Evolutionary conservation across 2,888 invertebrate genomes (phyloP), one percentile per base, ranked within the genome.

Genomic region (Choreutis nemorana): DNA sequence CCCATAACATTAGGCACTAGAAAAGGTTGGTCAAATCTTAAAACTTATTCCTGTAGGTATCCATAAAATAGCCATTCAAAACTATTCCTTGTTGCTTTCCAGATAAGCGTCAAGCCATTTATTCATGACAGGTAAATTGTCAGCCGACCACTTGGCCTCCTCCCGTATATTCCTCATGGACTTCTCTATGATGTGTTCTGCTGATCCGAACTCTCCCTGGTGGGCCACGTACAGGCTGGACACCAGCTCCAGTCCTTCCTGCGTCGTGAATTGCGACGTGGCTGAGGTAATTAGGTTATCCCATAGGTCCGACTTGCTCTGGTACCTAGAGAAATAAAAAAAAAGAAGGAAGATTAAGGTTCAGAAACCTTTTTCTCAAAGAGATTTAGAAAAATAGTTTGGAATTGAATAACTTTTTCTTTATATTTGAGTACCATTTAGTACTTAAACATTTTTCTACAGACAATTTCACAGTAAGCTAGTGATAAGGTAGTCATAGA

Each of bases 121-220:
- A 35, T 87, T 86, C 22, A 91, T 89, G 1, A 87, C 83, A 0
- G 90, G 90, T 3, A 90, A 56, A 50, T 90, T 90, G 29, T 86
- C 85, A 29, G 86, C 82, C 18, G 87, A 87, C 91, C 91, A 91
- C 45, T 85, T 83, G 1, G 86, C 85, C 50, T 90, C 89, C 44
- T 87, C 87, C 41, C 86, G 82, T 23, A 90, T 89, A 37, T 86
- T 88, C 42, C 82, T 84, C 46, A 90, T 62, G 1, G 89, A 87
- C 40, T 87, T 87, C 46, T 87, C 85, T 8, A 91, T 84, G 9
- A 90, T 85, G 40, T 86, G 86, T 37, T 88, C 86, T 0, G 89
- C 89, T 3, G 86, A 85, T 0, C 86, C 88, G 39, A 90, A 88
- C 44, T 90, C 85, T 1, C 83, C 85, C 40, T 83, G 81, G 26